Evolutionary conservation across 2,888 invertebrate species (phyloP), one percentile per base, ranked within the genome.

Genomic region (Brachypterus glaber): DNA sequence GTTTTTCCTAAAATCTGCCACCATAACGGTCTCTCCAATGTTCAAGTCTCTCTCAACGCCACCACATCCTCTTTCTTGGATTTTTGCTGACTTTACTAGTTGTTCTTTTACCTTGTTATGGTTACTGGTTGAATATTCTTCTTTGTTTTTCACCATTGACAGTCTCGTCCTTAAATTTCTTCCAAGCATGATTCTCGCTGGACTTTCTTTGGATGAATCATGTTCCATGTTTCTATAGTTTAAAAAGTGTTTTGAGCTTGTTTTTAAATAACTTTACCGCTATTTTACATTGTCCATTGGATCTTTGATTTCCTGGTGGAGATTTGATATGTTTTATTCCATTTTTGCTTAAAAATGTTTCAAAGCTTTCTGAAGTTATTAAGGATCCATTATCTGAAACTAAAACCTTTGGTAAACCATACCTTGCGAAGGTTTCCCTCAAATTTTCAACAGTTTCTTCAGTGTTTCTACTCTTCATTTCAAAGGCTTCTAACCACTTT

Each of bases 231-330:
- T n/a, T n/a, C n/a, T n/a, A n/a, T n/a, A n/a, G n/a, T n/a, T n/a
- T n/a, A n/a, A n/a, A n/a, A n/a, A n/a, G n/a, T n/a, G n/a, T n/a
- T n/a, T n/a, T n/a, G n/a, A n/a, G n/a, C n/a, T n/a, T n/a, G n/a
- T n/a, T n/a, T n/a, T n/a, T n/a, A n/a, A n/a, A n/a, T n/a, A n/a
- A n/a, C 41, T 97, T 97, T 52, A 86, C 84, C 64, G 96, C 96
- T 47, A 81, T 85, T 51, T 93, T 95, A 49, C 93, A 95, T 67
- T 92, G 95, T 58, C 76, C 74, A 37, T 43, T 43, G 15, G 31
- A 30, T 37, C 26, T 21, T 21, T 16, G 30, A 18, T 41, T 14
- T 17, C 30, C 37, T 8, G 43, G 40, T 18, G 40, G 34, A 2
- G 26, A 17, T 30, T 37, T 43, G 5, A 43, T 33, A 11, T 43